A percentile compares a stretch with the other conserved stretches of the same genome.
phyloP scores from a whole-genome alignment of 1,140 invertebrate genomes.

The Xylocopa sonorina region DNA sequence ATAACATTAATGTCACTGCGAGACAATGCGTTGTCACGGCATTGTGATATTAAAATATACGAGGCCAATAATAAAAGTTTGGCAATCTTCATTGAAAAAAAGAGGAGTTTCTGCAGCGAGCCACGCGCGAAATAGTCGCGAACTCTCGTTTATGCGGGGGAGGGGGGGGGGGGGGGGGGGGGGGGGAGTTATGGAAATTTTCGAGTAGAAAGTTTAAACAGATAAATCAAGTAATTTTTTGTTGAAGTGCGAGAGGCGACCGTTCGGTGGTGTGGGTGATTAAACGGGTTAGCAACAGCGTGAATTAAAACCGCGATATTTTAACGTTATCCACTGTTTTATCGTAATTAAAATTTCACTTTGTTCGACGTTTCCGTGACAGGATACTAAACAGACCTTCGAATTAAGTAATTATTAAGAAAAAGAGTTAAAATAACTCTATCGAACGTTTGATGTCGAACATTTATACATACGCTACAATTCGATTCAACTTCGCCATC shows the following conservation, averaged over 20 bases:
- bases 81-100: constrained; percentile 56
- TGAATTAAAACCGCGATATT: constrained; percentile 40
- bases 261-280: constrained; percentile 8
- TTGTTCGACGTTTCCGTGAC: not conserved
- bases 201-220: constrained; percentile 36
- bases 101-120: constrained; percentile 40
- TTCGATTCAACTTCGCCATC: too few relatives aligned
- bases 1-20: constrained; percentile 18
- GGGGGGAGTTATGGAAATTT: constrained; percentile 34
- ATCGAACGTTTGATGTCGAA: too few relatives aligned
- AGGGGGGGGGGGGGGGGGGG: not conserved
- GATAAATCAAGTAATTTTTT: constrained; percentile 49
- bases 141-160: constrained; percentile 42
- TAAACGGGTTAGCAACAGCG: constrained; percentile 23
- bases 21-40: constrained; percentile 18
- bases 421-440: too few relatives aligned
- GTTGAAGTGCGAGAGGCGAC: not conserved
- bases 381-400: too few relatives aligned
- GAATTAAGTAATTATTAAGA: too few relatives aligned
- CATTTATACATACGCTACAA: too few relatives aligned
- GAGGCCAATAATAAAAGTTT: constrained; percentile 60
- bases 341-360: constrained; percentile 45
- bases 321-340: constrained; percentile 37
- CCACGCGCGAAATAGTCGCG: constrained; percentile 30
- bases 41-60: constrained; percentile 59